A percentile compares a stretch with the other conserved stretches of the same genome.
Evolutionary conservation across 1,140 invertebrate species (phyloP).

Genomic region (Heliconius hewitsoni): DNA sequence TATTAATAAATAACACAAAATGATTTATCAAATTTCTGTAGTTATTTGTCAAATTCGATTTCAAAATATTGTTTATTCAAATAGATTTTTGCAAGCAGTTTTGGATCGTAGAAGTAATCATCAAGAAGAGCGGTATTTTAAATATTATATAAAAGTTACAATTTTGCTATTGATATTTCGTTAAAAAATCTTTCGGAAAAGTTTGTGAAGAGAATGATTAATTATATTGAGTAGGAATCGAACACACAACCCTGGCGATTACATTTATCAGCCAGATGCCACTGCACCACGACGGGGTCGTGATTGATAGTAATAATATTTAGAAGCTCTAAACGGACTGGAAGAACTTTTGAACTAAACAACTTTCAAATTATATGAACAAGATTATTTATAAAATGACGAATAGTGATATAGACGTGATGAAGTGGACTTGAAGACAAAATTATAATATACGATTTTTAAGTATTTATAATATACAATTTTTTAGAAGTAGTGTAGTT

Average conservation of each 20-base stretch:
- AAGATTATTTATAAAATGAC: constrained; percentile 1
- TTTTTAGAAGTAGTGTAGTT: neutral
- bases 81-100: no score
- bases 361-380: constrained; percentile 6
- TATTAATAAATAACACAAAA: no score
- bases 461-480: neutral
- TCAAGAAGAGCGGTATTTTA: no score
- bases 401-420: neutral
- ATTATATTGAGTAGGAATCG: neutral
- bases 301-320: neutral
- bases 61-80: no score
- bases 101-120: no score
- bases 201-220: no score
- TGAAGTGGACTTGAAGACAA: neutral
- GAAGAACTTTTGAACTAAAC: constrained; percentile 6
- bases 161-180: no score
- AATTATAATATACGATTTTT: neutral
- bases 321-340: neutral
- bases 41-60: no score
- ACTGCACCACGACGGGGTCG: neutral
- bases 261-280: no score
- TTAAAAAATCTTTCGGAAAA: no score
- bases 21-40: no score
- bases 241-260: neutral
- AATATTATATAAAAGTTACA: no score